Evolutionary conservation across 2,797 vertebrate species (phyloP).

Genomic region (Lateolabrax maculatus): DNA sequence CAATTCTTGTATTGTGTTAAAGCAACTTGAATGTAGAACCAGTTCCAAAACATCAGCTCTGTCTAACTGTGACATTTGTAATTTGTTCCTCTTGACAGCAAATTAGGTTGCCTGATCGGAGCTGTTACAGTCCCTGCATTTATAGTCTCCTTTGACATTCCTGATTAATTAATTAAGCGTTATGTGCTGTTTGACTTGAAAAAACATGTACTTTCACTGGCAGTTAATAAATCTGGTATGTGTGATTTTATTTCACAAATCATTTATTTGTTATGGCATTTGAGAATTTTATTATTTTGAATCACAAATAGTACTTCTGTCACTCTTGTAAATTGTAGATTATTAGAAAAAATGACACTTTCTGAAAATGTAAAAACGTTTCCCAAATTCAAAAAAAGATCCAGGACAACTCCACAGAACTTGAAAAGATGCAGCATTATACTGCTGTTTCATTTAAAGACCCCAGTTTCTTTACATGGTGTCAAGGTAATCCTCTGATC

Average conservation of each 20-base stretch:
- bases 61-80: not conserved
- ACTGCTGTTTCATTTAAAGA: slow-evolving; percentile 56
- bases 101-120: not conserved
- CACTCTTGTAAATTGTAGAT: not conserved
- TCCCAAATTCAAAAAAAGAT: not conserved
- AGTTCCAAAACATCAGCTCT: not conserved
- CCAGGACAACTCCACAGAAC: not conserved
- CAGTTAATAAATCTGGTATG: not conserved
- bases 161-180: slow-evolving; percentile 30
- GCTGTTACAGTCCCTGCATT: not conserved
- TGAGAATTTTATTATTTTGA: not conserved
- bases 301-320: not conserved
- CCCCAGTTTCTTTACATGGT: slow-evolving; percentile 1
- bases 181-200: slow-evolving; percentile 22
- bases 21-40: slow-evolving; percentile 15
- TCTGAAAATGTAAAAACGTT: not conserved
- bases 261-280: not conserved
- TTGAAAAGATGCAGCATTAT: slow-evolving; percentile 47
- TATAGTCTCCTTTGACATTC: slow-evolving; percentile 36
- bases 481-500: not conserved
- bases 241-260: slow-evolving; percentile 3
- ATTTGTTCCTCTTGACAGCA: slow-evolving; percentile 7
- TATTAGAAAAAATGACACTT: not conserved
- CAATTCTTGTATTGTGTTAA: not conserved
- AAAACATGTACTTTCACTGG: too few relatives aligned